Evolutionary conservation across 2,113 vertebrate genomes (phyloP).

Genomic region (Cynopterus brachyotis): DNA sequence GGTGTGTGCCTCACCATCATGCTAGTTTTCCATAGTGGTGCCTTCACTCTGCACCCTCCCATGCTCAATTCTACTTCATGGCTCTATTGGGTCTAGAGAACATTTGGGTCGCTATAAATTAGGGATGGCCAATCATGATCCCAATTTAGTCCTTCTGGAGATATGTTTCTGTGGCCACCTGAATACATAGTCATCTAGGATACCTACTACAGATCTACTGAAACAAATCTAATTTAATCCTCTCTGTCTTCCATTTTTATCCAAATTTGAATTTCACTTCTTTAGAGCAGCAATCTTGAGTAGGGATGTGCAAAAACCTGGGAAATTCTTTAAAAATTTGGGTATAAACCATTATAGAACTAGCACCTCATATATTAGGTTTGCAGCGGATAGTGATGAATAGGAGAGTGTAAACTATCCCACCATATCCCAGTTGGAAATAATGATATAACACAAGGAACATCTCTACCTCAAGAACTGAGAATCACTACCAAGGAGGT

Average conservation of each 20-base stretch:
- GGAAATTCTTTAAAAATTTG: neutral
- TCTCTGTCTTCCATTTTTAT: neutral
- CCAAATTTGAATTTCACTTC: neutral
- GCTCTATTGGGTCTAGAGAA: neutral
- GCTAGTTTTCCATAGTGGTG: neutral
- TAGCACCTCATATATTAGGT: neutral
- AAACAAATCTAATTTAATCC: neutral
- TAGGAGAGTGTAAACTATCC: neutral
- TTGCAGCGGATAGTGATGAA: neutral
- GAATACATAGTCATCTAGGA: neutral
- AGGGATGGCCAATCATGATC: neutral
- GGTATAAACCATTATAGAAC: neutral
- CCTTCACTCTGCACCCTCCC: neutral
- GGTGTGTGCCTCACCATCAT: neutral
- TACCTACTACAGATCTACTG: neutral
- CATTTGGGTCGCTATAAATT: neutral
- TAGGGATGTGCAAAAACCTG: neutral
- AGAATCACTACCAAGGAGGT: neutral
- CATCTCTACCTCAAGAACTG: neutral
- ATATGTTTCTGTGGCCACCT: neutral
- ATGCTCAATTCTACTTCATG: neutral
- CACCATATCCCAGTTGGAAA: neutral
- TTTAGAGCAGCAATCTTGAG: neutral
- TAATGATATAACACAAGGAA: neutral
- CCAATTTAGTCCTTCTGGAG: neutral